Evolutionary conservation across 2,888 invertebrate genomes (phyloP).

Genomic region (Limenitis camilla): DNA sequence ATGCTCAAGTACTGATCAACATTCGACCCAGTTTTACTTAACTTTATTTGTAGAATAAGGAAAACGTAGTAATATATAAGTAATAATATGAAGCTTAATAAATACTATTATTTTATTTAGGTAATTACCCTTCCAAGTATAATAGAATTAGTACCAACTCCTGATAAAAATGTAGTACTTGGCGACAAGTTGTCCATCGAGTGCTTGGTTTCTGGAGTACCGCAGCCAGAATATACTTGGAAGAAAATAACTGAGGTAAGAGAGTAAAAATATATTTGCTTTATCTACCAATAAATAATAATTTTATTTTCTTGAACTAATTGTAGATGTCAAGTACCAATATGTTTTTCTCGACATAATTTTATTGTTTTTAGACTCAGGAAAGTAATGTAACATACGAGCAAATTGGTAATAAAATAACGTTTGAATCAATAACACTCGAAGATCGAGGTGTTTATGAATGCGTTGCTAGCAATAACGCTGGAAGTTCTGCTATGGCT

Average conservation of each 20-base stretch:
- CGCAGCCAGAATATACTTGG: constrained; percentile 48
- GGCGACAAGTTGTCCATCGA: constrained; percentile 41
- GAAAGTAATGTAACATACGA: constrained; percentile 34
- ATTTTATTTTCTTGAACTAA: neutral
- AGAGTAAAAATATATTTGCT: neutral
- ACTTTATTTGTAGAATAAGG: constrained; percentile 9
- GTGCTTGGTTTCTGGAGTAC: constrained; percentile 48
- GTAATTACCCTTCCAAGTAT: constrained; percentile 46
- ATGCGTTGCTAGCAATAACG: constrained; percentile 46
- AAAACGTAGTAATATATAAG: neutral
- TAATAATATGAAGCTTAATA: neutral
- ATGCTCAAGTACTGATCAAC: constrained; percentile 12
- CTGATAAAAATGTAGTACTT: constrained; percentile 32
- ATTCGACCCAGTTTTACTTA: constrained; percentile 17
- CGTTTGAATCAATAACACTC: constrained; percentile 36
- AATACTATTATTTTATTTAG: constrained; percentile 28
- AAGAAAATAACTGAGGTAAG: constrained; percentile 36
- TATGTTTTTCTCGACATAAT: no score
- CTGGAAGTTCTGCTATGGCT: constrained; percentile 34
- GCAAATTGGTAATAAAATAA: constrained; percentile 38
- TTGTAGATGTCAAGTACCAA: no score
- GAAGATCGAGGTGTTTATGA: constrained; percentile 51
- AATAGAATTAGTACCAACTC: constrained; percentile 35
- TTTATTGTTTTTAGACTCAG: neutral
- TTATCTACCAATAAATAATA: neutral